These are phyloP conservation scores for Melieria crassipennis DNA, from an alignment of 2,888 invertebrate genomes.

Conservation along the genomic window DNA sequence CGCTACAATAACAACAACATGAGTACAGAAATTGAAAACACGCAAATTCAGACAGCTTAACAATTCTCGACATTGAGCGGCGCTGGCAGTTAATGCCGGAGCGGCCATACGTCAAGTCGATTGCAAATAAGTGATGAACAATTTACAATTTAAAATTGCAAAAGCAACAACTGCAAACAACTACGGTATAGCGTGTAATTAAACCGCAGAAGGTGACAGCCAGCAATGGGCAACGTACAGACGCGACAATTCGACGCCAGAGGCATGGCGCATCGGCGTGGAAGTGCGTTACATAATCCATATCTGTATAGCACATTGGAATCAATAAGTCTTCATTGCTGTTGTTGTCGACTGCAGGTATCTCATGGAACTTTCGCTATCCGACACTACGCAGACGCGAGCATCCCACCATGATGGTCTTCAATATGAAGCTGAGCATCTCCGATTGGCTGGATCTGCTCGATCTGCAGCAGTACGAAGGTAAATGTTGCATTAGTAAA, in stretches of 20 bases:
- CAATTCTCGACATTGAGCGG: neutral
- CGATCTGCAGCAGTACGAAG: constrained; percentile 70
- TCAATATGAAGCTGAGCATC: constrained; percentile 69
- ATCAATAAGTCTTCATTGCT: neutral
- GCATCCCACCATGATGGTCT: constrained; percentile 54
- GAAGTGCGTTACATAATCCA: constrained; percentile 48
- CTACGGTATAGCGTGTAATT: neutral
- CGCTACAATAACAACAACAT: constrained; percentile 5
- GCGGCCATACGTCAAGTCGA: constrained; percentile 3
- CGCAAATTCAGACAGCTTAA: neutral
- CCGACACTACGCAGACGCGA: constrained; percentile 58
- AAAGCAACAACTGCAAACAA: neutral
- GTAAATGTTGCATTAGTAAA: constrained; percentile 41
- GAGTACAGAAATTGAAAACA: constrained; percentile 22
- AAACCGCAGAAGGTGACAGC: constrained; percentile 4
- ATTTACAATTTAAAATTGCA: neutral
- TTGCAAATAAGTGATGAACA: constrained; percentile 6
- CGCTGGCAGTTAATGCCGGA: constrained; percentile 12
- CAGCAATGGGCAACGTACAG: constrained; percentile 56
- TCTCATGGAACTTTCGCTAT: constrained; percentile 67
- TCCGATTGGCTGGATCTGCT: constrained; percentile 71
- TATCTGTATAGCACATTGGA: neutral
- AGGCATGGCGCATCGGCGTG: constrained; percentile 50
- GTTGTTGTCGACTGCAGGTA: constrained; percentile 52
- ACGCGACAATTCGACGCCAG: constrained; percentile 48